Base-by-base conservation (phyloP, 2,113 vertebrate genomes). In the Lamprotornis superbus region DNA sequence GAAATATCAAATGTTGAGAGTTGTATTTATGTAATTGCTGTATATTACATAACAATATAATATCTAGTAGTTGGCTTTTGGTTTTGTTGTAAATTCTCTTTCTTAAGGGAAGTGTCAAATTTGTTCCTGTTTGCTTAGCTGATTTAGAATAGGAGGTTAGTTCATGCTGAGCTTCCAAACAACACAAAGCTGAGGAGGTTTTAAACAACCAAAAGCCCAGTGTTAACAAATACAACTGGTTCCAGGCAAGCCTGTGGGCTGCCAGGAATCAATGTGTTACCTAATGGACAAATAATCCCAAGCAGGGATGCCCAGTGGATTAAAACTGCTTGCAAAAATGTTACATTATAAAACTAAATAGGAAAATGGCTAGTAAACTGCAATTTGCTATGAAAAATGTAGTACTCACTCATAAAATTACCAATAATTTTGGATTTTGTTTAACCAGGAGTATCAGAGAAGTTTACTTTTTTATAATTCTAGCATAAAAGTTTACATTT, bases 61-160 rank as follows among this genome's bases (percentile, higher is more conserved):
- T 49, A 79, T 50, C 25, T 55, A 47, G 30, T 47, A 52, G 23
- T 8, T 83, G 17, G 40, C 4, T 67, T 69, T 88, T 69, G 27
- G 23, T 28, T 90, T 85, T 59, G n/a, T 40, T 42, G 2, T 49
- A 63, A 46, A 31, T 3, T 83, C 23, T 17, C 74, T 76, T 60
- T 49, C 33, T 80, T 30, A 44, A 55, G 27, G 13, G 14, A 95
- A 93, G 47, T 90, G 68, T 74, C 67, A 85, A 40, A 49, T 53
- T 76, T 91, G 42, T 61, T 89, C 82, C 35, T 89, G 37, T 76
- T 95, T 93, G 61, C 76, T 76, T 71, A 91, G 37, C 50, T 91
- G 82, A 35, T 91, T 96, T 91, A 88, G 82, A 91, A 80, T 79
- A 77, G 13, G 76, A 90, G 49, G 55, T 80, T 78, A 70, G 52